Conservation (phyloP, 2,113 vertebrate species). For the Callopanchax toddi region DNA sequence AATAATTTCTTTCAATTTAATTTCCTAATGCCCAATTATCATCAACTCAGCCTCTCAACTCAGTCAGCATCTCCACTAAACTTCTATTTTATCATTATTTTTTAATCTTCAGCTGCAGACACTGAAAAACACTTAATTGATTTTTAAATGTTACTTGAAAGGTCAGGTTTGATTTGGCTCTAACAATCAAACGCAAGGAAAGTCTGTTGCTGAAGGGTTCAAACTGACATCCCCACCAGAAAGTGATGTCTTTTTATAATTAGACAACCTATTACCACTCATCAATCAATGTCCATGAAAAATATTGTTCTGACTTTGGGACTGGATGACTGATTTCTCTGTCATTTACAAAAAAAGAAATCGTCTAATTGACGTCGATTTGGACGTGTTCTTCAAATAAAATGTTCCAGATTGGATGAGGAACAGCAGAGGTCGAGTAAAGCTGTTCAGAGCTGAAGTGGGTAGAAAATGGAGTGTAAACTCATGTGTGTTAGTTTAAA, state of each 20-base stretch:
- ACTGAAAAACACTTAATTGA: slow-evolving; percentile 10
- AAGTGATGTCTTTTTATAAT: slow-evolving; percentile 25
- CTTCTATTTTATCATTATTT: not conserved
- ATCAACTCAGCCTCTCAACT: not conserved
- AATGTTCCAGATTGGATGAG: not conserved
- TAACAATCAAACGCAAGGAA: slow-evolving; percentile 4
- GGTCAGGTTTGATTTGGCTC: not conserved
- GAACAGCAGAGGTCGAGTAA: not conserved
- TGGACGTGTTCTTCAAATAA: slow-evolving; percentile 6
- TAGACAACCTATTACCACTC: slow-evolving; percentile 5
- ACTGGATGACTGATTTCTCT: not conserved
- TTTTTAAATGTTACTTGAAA: slow-evolving; percentile 16
- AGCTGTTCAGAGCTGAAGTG: slow-evolving; percentile 10
- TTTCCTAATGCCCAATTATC: not conserved
- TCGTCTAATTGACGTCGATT: not conserved
- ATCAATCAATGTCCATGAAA: slow-evolving; percentile 8
- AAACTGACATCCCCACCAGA: slow-evolving; percentile 19
- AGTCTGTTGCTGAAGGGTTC: slow-evolving; percentile 12
- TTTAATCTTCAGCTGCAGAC: not conserved
- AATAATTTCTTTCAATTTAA: not conserved
- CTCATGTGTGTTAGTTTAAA: not conserved
- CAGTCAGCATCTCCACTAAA: not conserved
- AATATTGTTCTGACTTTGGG: slow-evolving; percentile 2
- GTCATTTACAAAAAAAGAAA: too few species aligned
- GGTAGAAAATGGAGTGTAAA: not conserved